Evolutionary conservation across 92 coral and sea anemone species (phyloP), one percentile per base, ranked within the genome.

Genomic region (Pocillopora meandrina): DNA sequence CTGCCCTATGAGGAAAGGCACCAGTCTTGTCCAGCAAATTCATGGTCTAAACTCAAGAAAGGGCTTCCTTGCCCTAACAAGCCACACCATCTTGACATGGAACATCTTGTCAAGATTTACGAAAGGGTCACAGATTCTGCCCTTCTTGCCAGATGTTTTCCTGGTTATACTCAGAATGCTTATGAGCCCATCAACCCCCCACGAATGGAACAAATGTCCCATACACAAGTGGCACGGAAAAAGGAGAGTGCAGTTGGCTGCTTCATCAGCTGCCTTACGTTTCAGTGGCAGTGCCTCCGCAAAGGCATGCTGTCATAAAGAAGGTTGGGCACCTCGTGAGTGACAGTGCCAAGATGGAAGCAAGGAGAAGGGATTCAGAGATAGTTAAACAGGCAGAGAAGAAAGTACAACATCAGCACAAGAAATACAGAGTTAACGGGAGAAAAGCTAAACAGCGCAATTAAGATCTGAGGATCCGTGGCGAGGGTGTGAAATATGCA

Each of bases 311-410:
- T 55, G 77, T 75, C 57, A 76, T 76, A 56, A 57, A 56, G 66
- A 66, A 70, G 65, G 88, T 82, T 33, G 77, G 82, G 31, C 4
- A 63, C 68, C 34, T 19, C 36, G 66, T 85, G 65, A 65, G 73
- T 36, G 34, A 55, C 60, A 23, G 77, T 59, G 65, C 83, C 52
- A 17, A 26, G 82, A 84, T 57, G 49, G 88, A 70, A 61, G 49
- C 74, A 74, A 84, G 76, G 56, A 84, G 83, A 66, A 84, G 83
- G 83, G 88, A 84, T 84, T 71, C 71, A 66, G 78, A 66, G 19
- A 65, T 71, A 60, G 59, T 83, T 3, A 17, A 56, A 36, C 56
- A 66, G 69, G 88, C 83, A 10, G 82, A 61, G 33, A 77, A 74
- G 61, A 61, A 56, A 13, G 66, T 57, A 15, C 15, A 74, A 20